Conservation (phyloP, 2,888 invertebrate species). For the Epirrita christyi region DNA sequence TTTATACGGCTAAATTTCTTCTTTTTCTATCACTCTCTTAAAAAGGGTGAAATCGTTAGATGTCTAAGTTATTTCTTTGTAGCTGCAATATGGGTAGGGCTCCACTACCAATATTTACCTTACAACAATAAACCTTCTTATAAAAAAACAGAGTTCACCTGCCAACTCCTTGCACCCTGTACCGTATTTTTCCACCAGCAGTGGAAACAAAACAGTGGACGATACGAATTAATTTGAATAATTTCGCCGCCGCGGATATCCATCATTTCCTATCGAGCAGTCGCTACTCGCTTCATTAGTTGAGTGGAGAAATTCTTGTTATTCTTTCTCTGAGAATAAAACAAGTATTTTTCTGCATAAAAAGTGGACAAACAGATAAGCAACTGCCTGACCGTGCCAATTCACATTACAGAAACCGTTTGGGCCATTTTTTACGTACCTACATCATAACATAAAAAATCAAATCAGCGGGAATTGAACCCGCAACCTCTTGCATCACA, state of each 20-base stretch:
- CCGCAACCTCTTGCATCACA: no score
- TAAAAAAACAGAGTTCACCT: neutral
- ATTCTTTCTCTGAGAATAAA: constrained; percentile 24
- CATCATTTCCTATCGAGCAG: constrained; percentile 54
- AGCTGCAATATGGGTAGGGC: no score
- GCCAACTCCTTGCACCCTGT: constrained; percentile 5
- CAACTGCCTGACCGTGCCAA: constrained; percentile 11
- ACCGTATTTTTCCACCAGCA: constrained; percentile 36
- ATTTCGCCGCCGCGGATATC: constrained; percentile 59
- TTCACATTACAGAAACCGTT: no score
- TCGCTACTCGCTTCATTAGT: constrained; percentile 20
- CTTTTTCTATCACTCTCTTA: no score
- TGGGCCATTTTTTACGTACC: no score
- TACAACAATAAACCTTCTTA: neutral
- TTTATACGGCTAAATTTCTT: no score
- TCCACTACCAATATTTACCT: neutral
- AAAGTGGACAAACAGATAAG: constrained; percentile 5
- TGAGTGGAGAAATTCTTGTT: constrained; percentile 26
- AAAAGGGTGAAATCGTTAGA: no score
- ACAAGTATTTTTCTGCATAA: constrained; percentile 13
- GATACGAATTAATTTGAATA: constrained; percentile 71
- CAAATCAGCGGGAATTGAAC: no score
- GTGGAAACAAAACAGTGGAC: constrained; percentile 36
- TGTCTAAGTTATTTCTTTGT: no score
- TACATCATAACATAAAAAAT: no score